These are phyloP conservation scores for Silurus lanzhouensis DNA, from an alignment of 2,797 vertebrate species.

Conservation along the genomic window DNA sequence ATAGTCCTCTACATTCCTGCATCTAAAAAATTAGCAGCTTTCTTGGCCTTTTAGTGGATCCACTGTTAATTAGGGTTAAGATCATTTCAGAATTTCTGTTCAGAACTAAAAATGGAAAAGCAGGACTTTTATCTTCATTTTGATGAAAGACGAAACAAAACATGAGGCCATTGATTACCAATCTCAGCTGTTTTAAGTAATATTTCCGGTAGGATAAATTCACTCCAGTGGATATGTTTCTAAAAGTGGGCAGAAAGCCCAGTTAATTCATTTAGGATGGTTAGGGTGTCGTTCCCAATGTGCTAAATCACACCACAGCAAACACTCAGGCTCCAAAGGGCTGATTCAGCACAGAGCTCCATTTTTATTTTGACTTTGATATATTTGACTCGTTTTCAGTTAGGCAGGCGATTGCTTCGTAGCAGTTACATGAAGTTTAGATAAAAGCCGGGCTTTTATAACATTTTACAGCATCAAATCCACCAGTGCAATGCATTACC, in stretches of 20 bases:
- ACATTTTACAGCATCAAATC: neutral
- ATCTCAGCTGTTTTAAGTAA: slow-evolving; percentile 19
- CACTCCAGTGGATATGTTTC: slow-evolving; percentile 17
- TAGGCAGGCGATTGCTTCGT: neutral
- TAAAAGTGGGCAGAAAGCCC: slow-evolving; percentile 41
- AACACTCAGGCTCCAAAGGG: slow-evolving; percentile 23
- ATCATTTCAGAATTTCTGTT: neutral
- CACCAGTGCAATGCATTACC: neutral
- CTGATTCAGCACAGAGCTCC: slow-evolving; percentile 28
- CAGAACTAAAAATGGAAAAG: neutral
- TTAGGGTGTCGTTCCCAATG: slow-evolving; percentile 23
- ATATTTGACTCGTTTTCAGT: slow-evolving; percentile 9
- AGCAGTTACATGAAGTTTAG: neutral
- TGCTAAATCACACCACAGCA: slow-evolving; percentile 41
- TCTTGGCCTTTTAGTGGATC: neutral
- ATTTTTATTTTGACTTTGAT: slow-evolving; percentile 33
- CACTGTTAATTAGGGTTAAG: neutral
- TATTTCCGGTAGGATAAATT: slow-evolving; percentile 20
- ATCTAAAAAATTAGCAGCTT: neutral
- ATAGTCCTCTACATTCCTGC: slow-evolving; percentile 3
- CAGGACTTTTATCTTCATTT: neutral
- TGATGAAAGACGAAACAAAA: neutral
- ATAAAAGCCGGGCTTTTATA: neutral
- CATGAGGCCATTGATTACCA: neutral
- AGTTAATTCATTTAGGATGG: slow-evolving; percentile 49